These are phyloP conservation scores for Gallinago nigripennis DNA, from an alignment of 2,797 vertebrate species.

Conservation along the genomic window DNA sequence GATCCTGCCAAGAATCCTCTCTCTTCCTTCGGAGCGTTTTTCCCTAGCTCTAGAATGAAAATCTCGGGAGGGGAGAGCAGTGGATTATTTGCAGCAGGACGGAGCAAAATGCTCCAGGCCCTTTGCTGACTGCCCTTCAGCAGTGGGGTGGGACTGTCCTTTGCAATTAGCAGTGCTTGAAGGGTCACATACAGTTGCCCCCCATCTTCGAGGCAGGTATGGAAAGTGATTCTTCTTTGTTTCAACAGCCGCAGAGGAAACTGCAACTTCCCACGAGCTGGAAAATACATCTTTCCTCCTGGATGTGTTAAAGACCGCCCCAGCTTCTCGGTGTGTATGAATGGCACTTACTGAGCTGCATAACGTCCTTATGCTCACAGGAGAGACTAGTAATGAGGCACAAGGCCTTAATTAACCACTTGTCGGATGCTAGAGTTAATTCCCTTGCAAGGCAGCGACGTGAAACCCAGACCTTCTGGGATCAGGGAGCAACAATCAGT, in stretches of 20 bases:
- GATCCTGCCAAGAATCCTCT: slow-evolving; percentile 29
- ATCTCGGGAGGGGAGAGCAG: not conserved
- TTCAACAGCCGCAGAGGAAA: not conserved
- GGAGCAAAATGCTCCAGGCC: not conserved
- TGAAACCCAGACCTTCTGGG: not conserved
- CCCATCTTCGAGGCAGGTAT: not conserved
- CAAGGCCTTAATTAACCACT: slow-evolving; percentile 11
- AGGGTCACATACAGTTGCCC: not conserved
- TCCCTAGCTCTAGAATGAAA: slow-evolving; percentile 26
- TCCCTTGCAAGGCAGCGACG: not conserved
- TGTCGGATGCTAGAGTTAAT: not conserved
- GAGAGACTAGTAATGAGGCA: not conserved
- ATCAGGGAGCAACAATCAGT: not conserved
- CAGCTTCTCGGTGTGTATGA: not conserved
- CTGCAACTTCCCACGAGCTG: not conserved
- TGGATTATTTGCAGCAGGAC: not conserved
- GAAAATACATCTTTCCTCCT: not conserved
- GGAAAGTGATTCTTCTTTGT: not conserved
- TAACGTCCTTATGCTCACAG: not conserved
- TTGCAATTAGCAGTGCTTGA: not conserved
- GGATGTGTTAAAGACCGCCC: not conserved
- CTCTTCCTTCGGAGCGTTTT: slow-evolving; percentile 1
- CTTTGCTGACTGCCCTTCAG: not conserved
- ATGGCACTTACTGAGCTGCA: not conserved
- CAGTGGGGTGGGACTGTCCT: not conserved